A percentile compares a stretch with the other conserved stretches of the same genome.
Conservation (phyloP, 2,888 invertebrate species). For the Tholera decimalis region DNA sequence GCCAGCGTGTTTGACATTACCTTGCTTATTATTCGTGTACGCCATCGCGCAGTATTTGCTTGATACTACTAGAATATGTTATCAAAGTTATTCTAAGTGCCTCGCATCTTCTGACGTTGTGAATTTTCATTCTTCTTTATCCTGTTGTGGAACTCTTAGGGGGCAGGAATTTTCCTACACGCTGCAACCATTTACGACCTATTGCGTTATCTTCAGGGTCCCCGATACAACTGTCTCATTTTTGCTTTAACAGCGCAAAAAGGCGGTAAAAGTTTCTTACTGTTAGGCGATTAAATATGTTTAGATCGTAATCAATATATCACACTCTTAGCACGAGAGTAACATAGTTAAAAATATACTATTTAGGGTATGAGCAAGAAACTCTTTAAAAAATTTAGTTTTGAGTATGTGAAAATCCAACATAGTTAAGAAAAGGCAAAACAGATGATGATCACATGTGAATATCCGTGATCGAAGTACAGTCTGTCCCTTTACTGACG, state of each 20-base stretch:
- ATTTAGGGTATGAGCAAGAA: too few species aligned
- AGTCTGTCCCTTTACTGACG: too few species aligned
- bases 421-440: too few species aligned
- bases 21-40: conserved; percentile 6
- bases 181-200: not conserved
- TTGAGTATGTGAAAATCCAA: too few species aligned
- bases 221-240: not conserved
- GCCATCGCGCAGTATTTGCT: not conserved
- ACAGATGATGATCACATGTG: too few species aligned
- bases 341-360: too few species aligned
- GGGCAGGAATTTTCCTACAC: too few species aligned
- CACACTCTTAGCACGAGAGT: too few species aligned
- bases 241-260: not conserved
- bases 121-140: not conserved
- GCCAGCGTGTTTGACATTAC: not conserved
- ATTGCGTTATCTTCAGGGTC: not conserved
- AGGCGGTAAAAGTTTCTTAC: not conserved
- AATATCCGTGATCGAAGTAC: too few species aligned
- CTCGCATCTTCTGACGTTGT: not conserved
- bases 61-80: not conserved
- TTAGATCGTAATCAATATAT: too few species aligned
- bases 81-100: not conserved
- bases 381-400: too few species aligned
- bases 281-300: too few species aligned
- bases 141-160: not conserved